A percentile compares a stretch with the other conserved stretches of the same genome.
phyloP scores from a whole-genome alignment of 2,888 invertebrate genomes.

The Operophtera brumata region DNA sequence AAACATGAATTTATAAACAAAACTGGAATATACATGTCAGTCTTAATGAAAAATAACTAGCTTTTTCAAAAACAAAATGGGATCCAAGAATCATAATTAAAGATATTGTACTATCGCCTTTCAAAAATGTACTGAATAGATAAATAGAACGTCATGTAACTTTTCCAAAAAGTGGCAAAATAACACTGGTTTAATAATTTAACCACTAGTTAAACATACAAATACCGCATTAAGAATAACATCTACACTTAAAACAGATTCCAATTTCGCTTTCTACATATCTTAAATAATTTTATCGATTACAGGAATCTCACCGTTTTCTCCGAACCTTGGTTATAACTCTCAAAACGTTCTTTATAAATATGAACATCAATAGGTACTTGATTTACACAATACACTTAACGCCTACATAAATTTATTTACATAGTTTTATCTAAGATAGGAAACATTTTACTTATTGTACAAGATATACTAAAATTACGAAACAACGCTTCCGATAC shows the following conservation, averaged over 20 bases:
- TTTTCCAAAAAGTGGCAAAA: conserved; percentile 14
- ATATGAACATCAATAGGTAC: conserved; percentile 78
- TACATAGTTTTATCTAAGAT: conserved; percentile 74
- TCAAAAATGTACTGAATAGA: background rate
- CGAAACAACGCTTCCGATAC: conserved; percentile 68
- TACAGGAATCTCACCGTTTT: conserved; percentile 80
- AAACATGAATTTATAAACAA: conserved; percentile 57
- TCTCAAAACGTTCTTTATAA: conserved; percentile 52
- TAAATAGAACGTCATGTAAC: background rate
- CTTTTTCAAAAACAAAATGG: conserved; percentile 47
- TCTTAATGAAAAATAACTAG: conserved; percentile 74
- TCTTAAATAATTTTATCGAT: conserved; percentile 67
- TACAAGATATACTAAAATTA: conserved; percentile 70
- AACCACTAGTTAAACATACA: conserved; percentile 69
- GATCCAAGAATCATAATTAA: conserved; percentile 36
- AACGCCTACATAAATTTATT: conserved; percentile 66
- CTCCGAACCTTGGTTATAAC: conserved; percentile 53
- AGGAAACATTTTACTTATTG: conserved; percentile 78
- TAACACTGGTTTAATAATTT: conserved; percentile 51
- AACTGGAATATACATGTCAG: conserved; percentile 77
- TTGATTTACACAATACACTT: conserved; percentile 64
- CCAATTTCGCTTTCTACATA: conserved; percentile 73
- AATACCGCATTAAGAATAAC: conserved; percentile 66
- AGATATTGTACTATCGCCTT: conserved; percentile 8
- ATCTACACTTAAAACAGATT: conserved; percentile 68